Base-by-base conservation (phyloP, 2,797 vertebrate species). In the Xiphorhynchus erythropygius region DNA sequence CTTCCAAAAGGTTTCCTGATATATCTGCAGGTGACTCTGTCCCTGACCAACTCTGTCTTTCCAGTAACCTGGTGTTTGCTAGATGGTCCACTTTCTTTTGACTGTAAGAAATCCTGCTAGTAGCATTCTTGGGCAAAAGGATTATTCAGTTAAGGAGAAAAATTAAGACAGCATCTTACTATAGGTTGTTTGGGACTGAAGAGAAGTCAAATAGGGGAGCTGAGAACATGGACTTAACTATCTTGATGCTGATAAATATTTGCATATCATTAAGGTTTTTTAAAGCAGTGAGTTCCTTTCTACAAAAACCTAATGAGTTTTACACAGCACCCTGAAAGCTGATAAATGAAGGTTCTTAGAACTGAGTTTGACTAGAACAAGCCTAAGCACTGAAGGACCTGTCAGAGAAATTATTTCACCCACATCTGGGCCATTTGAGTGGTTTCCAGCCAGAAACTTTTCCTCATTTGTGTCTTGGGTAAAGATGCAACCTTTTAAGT, bases 281-380 rank as follows among this genome's bases (percentile, higher is more conserved):
- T 52, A 44, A 78, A 86, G 83, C 52, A 73, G 30, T 93, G 84
- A 88, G 84, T 93, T 95, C 74, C 46, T 86, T 65, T 79, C 44
- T 70, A 50, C 4, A 8, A 59, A 67, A 94, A 89, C 33, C 25
- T 81, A 7, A 1, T 44, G 41, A 55, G 21, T 75, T 39, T 93
- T 82, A 16, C 30, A 41, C 18, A 74, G 59, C 18, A 37, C 35
- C 15, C 15, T 70, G 70, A 68, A 63, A 79, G 28, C 35, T 76
- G 39, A 65, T 82, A 81, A 82, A 78, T 0, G 3, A 18, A 80
- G 77, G 56, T 65, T 79, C 5, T 70, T 70, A 3, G 2, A 37
- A 25, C 7, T 73, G 8, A 35, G 11, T 69, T 89, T 88, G 18
- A 27, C 22, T 76, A 42, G 33, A 90, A 50, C 5, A 62, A 68